Evolutionary conservation across 2,113 vertebrate species (phyloP).

Genomic region (Sprattus sprattus): DNA sequence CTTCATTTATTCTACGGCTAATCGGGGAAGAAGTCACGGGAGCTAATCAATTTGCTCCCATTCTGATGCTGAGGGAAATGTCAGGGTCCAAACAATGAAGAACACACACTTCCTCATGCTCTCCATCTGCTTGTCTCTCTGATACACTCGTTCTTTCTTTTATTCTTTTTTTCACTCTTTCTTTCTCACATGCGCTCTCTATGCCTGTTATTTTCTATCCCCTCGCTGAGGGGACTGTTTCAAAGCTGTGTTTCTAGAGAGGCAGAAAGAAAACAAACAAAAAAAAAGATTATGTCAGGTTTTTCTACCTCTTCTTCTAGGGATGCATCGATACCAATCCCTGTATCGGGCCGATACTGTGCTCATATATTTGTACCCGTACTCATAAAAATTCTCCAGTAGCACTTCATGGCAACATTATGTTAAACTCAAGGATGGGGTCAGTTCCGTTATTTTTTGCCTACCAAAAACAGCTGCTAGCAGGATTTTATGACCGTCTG

Average conservation of each 20-base stretch:
- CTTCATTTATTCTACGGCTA: constrained; percentile 70
- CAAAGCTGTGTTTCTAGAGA: constrained; percentile 38
- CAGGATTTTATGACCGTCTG: too few relatives aligned
- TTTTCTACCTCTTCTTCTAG: constrained; percentile 12
- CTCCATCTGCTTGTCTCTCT: background rate
- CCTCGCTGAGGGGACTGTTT: constrained; percentile 39
- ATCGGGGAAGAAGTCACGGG: constrained; percentile 63
- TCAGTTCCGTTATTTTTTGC: too few relatives aligned
- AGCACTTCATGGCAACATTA: too few relatives aligned
- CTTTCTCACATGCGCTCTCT: background rate
- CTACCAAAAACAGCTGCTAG: too few relatives aligned
- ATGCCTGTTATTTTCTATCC: background rate
- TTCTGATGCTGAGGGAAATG: constrained; percentile 34
- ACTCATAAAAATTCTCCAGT: too few relatives aligned
- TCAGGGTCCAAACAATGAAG: constrained; percentile 15
- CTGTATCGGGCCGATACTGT: too few relatives aligned
- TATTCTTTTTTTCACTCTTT: background rate
- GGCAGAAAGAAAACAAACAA: constrained; percentile 45
- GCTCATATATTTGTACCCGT: too few relatives aligned
- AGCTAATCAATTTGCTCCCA: constrained; percentile 68
- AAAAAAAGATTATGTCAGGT: constrained; percentile 36
- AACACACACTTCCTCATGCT: background rate
- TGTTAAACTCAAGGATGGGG: too few relatives aligned
- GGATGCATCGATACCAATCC: too few relatives aligned
- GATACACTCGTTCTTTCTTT: background rate